Evolutionary conservation across 2,797 vertebrate species (phyloP), one percentile per base, ranked within the genome.

Genomic region (Pseudochaenichthys georgianus): DNA sequence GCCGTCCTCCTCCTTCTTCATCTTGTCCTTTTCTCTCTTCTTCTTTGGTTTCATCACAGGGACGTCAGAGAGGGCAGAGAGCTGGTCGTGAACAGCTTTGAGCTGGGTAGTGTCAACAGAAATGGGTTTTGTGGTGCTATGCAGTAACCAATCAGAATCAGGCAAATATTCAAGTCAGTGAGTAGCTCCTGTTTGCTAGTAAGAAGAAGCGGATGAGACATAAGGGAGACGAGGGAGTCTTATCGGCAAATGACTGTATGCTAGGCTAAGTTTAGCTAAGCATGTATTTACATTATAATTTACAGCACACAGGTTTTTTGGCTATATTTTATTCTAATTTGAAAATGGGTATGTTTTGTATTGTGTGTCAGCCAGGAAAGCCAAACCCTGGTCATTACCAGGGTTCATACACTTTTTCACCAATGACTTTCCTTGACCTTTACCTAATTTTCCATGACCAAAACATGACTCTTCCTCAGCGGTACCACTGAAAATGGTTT

Each of bases 41-140:
- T 95, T 97, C 95, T 97, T 99, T 91, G 96, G 95, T 93, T 96
- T 97, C 86, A 93, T 97, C 75, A 94, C 95, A 0, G 97, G 97
- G 0, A 93, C 94, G 90, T 98, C 96, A 4, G 97, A 97, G 80
- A 98, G 89, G 0, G 96, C 96, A 2, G 96, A 94, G 41, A 97
- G 94, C 92, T 98, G 97, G 81, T 97, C 95, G 0, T 98, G 96
- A 81, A 97, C 97, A 0, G 96, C 96, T 90, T 97, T 96, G 13
- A 97, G 93, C 97, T 98, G 87, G 12, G 61, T 38, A 70, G n/a
- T 34, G 47, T 21, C 34, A 66, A 48, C 15, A 83, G 34, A 82
- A 59, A 64, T 0, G 1, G 5, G 41, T 58, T 47, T 3, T 52
- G 15, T 48, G 4, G 15, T 16, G 19, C 61, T 15, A 34, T 3